phyloP scores from a whole-genome alignment of 2,888 invertebrate species.

The Nomada hirtipes region DNA sequence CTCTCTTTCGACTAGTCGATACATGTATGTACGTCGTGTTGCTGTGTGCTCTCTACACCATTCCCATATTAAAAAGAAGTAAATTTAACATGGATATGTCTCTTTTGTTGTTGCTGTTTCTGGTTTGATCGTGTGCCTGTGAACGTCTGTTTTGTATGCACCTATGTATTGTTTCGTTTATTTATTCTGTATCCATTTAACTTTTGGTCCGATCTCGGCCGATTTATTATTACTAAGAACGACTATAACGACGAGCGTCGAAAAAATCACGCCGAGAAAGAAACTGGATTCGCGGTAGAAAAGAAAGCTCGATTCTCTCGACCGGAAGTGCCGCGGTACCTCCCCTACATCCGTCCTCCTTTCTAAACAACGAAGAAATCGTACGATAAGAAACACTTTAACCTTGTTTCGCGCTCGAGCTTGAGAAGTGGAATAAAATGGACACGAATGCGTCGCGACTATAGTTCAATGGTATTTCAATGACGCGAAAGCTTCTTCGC shows the following conservation, averaged over 20 bases:
- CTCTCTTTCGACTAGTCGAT: constrained; percentile 52
- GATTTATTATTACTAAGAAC: background rate
- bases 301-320: constrained; percentile 2
- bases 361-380: constrained; percentile 45
- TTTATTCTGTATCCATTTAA: too few relatives aligned
- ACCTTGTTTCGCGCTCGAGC: background rate
- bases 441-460: background rate
- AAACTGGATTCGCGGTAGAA: background rate
- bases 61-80: background rate
- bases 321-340: constrained; percentile 33
- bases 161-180: background rate
- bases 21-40: constrained; percentile 29
- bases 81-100: constrained; percentile 27
- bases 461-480: background rate
- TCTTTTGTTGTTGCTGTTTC: background rate
- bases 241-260: constrained; percentile 9
- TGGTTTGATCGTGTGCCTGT: background rate
- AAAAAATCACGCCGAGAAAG: constrained; percentile 28
- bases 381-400: constrained; percentile 22
- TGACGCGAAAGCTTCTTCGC: background rate
- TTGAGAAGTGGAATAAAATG: constrained; percentile 7
- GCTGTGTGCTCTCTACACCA: constrained; percentile 24
- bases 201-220: constrained; percentile 12
- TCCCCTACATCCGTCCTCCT: constrained; percentile 20
- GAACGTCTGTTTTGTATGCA: background rate